Percentiles rank a stretch among this genome's conserved stretches.
Conservation (phyloP, 2,113 vertebrate genomes). For the Toxotes chatareus region DNA sequence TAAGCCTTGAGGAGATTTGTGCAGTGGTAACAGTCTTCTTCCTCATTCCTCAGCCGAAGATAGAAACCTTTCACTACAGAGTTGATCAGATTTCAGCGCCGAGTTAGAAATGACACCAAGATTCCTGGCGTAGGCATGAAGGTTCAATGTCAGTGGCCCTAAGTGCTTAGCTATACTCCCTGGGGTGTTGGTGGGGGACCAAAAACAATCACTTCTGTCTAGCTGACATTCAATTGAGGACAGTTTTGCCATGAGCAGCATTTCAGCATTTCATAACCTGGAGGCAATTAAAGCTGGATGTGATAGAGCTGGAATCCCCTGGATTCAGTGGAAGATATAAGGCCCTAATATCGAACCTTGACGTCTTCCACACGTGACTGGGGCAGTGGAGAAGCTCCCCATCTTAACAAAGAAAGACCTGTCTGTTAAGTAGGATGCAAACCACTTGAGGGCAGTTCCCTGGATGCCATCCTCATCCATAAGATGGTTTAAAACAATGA, state of each 20-base stretch:
- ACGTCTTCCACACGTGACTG: background rate
- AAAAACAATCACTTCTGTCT: too few relatives aligned
- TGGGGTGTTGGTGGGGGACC: too few relatives aligned
- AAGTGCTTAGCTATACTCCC: too few relatives aligned
- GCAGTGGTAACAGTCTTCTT: background rate
- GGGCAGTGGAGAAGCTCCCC: background rate
- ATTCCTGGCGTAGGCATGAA: background rate
- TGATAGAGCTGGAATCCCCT: too few relatives aligned
- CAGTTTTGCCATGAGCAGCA: too few relatives aligned
- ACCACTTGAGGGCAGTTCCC: background rate
- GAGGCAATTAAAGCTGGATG: background rate
- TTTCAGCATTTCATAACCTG: background rate
- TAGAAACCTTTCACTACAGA: background rate
- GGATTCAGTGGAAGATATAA: too few relatives aligned
- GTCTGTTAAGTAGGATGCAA: background rate
- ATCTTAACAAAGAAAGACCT: background rate
- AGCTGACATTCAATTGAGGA: too few relatives aligned
- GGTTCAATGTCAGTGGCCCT: too few relatives aligned
- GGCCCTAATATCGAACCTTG: too few relatives aligned
- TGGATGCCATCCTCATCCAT: background rate
- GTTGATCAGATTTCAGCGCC: background rate
- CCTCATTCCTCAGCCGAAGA: background rate
- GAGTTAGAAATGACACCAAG: background rate
- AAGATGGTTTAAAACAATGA: background rate
- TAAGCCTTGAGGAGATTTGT: background rate